Base-by-base conservation (phyloP, 2,888 invertebrate species). In the Hartigia nigra region DNA sequence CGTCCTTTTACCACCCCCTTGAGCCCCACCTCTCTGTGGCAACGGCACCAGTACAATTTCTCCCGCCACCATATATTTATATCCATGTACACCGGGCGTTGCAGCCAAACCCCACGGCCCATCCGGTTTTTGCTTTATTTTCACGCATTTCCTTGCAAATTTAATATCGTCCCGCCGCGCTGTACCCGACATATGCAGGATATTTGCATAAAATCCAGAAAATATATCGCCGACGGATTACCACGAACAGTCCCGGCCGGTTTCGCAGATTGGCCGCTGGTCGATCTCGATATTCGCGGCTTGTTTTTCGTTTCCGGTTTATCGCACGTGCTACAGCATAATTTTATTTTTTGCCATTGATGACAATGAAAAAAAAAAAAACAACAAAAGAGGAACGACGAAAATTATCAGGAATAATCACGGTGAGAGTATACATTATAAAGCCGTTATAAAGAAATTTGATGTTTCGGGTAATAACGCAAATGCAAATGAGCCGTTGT, bases 131-230 rank as follows among this genome's bases (percentile, higher is more conserved):
- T 82, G 81, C 78, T 82, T 84, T 80, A 79, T 82, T 81, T 79
- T 34, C 70, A 23, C 78, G 70, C 78, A 72, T 80, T 78, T 76
- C 79, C 32, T 77, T 81, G 82, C 83, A 84, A 84, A 87, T 86
- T 86, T 85, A 85, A 86, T 86, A 85, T 84, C 83, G 80, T 78
- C 69, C 76, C 39, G 76, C 72, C 76, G 39, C 76, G 77, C 76
- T 76, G 78, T 76, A 72, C 79, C 69, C 79, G 75, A 76, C 74
- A 36, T 78, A 77, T 78, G 79, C 77, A 35, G 76, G 78, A 79
- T 82, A 81, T 83, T 81, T 79, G 82, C 82, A 79, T 81, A 81
- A 80, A 81, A 81, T 82, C 80, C 78, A 78, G 70, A 74, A 76
- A 37, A 80, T 78, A 80, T 74, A 80, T 80, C 69, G 36, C 70